Percentiles rank a stretch among this genome's conserved stretches.
These are phyloP conservation scores for Caenorhabditis doughertyi DNA, from an alignment of 2,888 invertebrate species.

Conservation along the genomic window DNA sequence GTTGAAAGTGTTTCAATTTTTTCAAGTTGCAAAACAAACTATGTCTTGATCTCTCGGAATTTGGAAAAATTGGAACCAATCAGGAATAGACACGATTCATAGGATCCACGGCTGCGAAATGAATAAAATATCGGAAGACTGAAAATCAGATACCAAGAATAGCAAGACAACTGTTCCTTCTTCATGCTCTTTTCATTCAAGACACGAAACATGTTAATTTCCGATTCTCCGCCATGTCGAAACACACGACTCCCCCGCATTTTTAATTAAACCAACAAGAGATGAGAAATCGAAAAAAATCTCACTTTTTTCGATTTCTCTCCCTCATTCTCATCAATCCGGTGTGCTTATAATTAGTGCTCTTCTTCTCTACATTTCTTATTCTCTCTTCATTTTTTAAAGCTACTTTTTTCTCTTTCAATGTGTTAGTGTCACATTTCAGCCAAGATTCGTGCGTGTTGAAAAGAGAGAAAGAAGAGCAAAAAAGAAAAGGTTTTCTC, in stretches of 20 bases:
- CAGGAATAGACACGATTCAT: no score
- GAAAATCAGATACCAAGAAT: no score
- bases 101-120: no score
- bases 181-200: neutral
- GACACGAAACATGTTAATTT: slow-evolving; percentile 23
- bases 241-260: slow-evolving; percentile 16
- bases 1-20: no score
- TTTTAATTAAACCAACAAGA: slow-evolving; percentile 12
- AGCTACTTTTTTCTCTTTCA: slow-evolving; percentile 20
- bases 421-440: slow-evolving; percentile 47
- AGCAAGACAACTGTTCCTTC: no score
- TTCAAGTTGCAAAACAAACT: no score
- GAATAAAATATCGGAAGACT: no score
- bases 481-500: neutral
- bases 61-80: no score
- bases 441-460: slow-evolving; percentile 39
- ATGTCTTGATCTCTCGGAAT: no score
- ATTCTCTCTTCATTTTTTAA: slow-evolving; percentile 4
- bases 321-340: slow-evolving; percentile 8
- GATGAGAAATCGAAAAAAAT: slow-evolving; percentile 5
- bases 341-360: slow-evolving; percentile 38
- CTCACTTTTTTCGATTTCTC: slow-evolving; percentile 28
- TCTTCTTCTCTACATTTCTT: slow-evolving; percentile 2
- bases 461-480: neutral
- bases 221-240: slow-evolving; percentile 2